These are phyloP conservation scores for Lordiphosa collinella DNA, from an alignment of 1,140 invertebrate genomes.

Conservation along the genomic window DNA sequence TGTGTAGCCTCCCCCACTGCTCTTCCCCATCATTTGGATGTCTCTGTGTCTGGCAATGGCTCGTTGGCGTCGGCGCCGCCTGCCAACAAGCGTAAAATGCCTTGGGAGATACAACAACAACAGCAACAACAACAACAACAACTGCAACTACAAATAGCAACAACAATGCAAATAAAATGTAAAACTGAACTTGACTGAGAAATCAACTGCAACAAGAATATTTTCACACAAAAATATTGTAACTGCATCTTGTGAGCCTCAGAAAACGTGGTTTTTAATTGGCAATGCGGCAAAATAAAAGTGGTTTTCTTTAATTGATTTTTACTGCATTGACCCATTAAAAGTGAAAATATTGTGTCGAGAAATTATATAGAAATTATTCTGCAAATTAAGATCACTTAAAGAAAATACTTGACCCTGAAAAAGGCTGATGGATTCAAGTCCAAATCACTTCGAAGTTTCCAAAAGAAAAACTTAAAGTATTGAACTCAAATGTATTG, in stretches of 20 bases:
- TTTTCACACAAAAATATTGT: constrained; percentile 7
- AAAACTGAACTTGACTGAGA: constrained; percentile 78
- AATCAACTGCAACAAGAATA: constrained; percentile 45
- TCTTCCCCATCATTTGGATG: constrained; percentile 25
- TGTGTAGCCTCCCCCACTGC: constrained; percentile 17
- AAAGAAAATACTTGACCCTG: too few species aligned
- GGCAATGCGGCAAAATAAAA: constrained; percentile 21
- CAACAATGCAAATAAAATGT: constrained; percentile 57
- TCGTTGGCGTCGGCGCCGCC: constrained; percentile 66
- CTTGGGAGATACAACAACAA: constrained; percentile 43
- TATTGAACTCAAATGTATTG: too few species aligned
- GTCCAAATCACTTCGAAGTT: too few species aligned
- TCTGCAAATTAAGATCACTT: too few species aligned
- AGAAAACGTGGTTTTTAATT: constrained; percentile 5
- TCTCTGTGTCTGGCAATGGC: constrained; percentile 62
- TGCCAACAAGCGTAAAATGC: constrained; percentile 72
- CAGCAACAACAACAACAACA: constrained; percentile 28
- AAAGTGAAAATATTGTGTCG: constrained; percentile 19
- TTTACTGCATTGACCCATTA: constrained; percentile 31
- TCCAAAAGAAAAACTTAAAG: too few species aligned
- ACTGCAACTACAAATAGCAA: constrained; percentile 53
- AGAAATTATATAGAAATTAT: too few species aligned
- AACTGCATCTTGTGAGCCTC: constrained; percentile 8
- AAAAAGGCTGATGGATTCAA: too few species aligned
- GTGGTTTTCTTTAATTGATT: constrained; percentile 52